A percentile compares a stretch with the other conserved stretches of the same genome.
Evolutionary conservation across 1,140 invertebrate species (phyloP).

Genomic region (Procambarus virginalis): DNA sequence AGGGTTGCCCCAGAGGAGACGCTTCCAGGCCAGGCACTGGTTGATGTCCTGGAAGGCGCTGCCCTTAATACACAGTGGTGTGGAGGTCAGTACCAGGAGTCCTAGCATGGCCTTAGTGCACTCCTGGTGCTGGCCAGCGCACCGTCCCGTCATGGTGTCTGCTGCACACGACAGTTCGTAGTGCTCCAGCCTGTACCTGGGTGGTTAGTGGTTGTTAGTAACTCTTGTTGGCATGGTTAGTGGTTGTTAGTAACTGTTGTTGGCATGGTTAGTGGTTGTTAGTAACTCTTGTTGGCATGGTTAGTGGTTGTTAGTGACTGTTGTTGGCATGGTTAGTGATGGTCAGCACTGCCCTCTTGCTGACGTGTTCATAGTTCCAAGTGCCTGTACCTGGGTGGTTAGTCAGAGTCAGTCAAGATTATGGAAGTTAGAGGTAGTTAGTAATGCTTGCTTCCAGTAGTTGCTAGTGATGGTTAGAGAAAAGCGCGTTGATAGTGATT

Average conservation of each 20-base stretch:
- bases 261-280: not conserved
- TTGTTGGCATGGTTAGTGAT: not conserved
- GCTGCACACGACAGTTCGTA: constrained; percentile 93
- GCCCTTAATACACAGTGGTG: constrained; percentile 84
- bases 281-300: not conserved
- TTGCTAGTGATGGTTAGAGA: not conserved
- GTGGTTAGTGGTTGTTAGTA: not conserved
- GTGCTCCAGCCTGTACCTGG: constrained; percentile 83
- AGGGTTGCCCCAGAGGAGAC: constrained; percentile 92
- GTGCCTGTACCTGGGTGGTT: not conserved
- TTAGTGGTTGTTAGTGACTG: not conserved
- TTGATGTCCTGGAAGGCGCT: constrained; percentile 87
- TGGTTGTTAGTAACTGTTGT: no score
- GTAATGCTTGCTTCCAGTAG: not conserved
- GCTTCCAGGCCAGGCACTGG: constrained; percentile 90
- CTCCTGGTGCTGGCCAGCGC: constrained; percentile 85
- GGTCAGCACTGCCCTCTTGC: no score
- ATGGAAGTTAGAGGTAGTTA: not conserved
- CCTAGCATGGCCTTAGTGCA: constrained; percentile 88
- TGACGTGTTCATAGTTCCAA: no score
- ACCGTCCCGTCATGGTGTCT: constrained; percentile 89
- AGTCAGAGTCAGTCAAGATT: not conserved
- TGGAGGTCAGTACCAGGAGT: constrained; percentile 88
- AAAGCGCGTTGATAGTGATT: not conserved
- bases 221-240: not conserved